Evolutionary conservation across 1,140 invertebrate genomes (phyloP), one percentile per base, ranked within the genome.

Genomic region (Halictus rubicundus): DNA sequence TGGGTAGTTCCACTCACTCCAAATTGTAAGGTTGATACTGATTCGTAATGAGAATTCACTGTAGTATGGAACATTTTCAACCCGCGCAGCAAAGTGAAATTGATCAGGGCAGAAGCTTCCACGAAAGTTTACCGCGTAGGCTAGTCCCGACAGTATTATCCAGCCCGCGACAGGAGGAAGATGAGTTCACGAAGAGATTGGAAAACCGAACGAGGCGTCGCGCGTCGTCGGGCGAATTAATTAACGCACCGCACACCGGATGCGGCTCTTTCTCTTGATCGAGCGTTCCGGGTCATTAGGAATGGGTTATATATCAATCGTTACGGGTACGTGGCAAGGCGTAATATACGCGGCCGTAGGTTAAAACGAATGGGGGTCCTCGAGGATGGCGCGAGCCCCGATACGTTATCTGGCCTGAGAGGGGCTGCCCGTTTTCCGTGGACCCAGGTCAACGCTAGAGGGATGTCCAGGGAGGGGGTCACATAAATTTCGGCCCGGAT

Each of bases 401-500:
- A 90, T 90, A 89, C 86, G 87, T 89, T 90, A 90, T 90, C 89
- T 84, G 78, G 70, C 68, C 71, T 70, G 68, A 81, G 52, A 68
- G 61, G 46, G 52, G 74, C 52, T 65, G 52, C 54, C 63, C 54
- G 78, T 71, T 79, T 57, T 68, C 61, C 71, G 39, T 85, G 82
- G 74, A 63, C 63, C 71, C 83, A 80, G 86, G 72, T 84, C 85
- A 80, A 83, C 63, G 80, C 80, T 72, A 80, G 74, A 81, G 72
- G 84, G 71, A 83, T 79, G 78, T 83, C 63, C 64, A 65, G 70
- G 32, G 77, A 83, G 87, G 77, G 84, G 87, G 82, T 88, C 87
- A 87, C 85, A 91, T 90, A 89, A 90, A 91, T 91, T 91, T 85
- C 25, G 68, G 80, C 87, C 82, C 16, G 88, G 89, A 89, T 90